phyloP scores from a whole-genome alignment of 2,797 vertebrate species.

The Triplophysa yarkandensis region DNA sequence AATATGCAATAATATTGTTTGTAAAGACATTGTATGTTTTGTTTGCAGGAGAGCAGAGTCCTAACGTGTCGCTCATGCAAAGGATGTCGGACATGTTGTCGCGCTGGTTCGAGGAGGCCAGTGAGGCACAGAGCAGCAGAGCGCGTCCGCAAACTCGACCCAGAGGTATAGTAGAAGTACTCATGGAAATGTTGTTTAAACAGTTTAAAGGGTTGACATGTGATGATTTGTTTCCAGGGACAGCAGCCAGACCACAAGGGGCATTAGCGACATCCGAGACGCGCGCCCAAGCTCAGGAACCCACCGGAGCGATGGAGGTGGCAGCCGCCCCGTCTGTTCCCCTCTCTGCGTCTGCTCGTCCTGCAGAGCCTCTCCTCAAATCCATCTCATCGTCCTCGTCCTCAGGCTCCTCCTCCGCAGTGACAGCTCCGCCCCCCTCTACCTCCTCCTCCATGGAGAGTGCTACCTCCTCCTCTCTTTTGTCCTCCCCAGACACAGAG shows the following conservation, averaged over 20 bases:
- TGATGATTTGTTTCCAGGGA: conserved; percentile 70
- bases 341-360: conserved; percentile 41
- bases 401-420: conserved; percentile 76
- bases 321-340: conserved; percentile 58
- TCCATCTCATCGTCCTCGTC: conserved; percentile 73
- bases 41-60: conserved; percentile 89
- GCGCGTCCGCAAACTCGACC: conserved; percentile 84
- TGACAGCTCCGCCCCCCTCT: conserved; percentile 78
- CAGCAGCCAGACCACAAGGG: conserved; percentile 77
- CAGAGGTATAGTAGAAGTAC: conserved; percentile 75
- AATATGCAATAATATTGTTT: neutral
- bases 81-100: conserved; percentile 99
- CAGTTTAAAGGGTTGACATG: neutral
- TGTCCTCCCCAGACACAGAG: conserved; percentile 81
- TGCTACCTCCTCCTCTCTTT: conserved; percentile 72
- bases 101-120: conserved; percentile 98
- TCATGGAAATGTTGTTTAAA: neutral
- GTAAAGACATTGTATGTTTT: conserved; percentile 5
- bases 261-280: conserved; percentile 63
- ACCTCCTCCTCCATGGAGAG: conserved; percentile 77
- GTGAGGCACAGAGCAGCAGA: conserved; percentile 91
- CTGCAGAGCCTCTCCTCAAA: conserved; percentile 59
- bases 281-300: conserved; percentile 75
- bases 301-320: conserved; percentile 71
- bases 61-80: conserved; percentile 98